phyloP scores from a whole-genome alignment of 2,888 invertebrate genomes.

The Iselma pallidipennis region DNA sequence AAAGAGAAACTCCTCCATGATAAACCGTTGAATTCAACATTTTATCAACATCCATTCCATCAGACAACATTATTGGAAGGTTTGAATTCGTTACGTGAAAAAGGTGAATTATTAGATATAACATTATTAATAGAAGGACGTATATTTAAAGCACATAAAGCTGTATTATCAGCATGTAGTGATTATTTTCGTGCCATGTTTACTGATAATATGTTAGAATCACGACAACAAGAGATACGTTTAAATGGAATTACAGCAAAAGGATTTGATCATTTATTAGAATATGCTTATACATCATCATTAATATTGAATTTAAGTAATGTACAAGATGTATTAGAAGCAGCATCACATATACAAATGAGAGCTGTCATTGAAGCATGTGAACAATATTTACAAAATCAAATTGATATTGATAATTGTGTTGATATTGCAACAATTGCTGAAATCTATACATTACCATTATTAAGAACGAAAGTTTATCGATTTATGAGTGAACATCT shows the following conservation, averaged over 20 bases:
- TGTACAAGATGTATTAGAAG: constrained; percentile 69
- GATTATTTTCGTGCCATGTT: constrained; percentile 80
- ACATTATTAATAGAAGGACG: constrained; percentile 68
- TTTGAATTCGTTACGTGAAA: constrained; percentile 63
- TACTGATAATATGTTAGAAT: constrained; percentile 70
- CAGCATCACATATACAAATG: constrained; percentile 69
- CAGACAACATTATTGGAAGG: constrained; percentile 62
- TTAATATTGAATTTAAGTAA: constrained; percentile 64
- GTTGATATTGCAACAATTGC: constrained; percentile 72
- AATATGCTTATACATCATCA: constrained; percentile 71
- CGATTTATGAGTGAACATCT: constrained; percentile 68
- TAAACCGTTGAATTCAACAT: constrained; percentile 55
- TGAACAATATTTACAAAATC: constrained; percentile 66
- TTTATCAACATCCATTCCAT: constrained; percentile 63
- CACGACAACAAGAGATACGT: constrained; percentile 65
- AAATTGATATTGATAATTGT: constrained; percentile 71
- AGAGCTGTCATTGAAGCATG: constrained; percentile 69
- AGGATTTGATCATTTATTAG: constrained; percentile 66
- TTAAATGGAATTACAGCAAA: constrained; percentile 68
- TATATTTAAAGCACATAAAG: constrained; percentile 69
- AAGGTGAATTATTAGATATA: constrained; percentile 68
- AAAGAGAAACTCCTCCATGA: constrained; percentile 50
- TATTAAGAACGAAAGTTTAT: constrained; percentile 64
- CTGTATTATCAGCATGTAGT: constrained; percentile 71
- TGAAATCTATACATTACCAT: constrained; percentile 67